phyloP scores from a whole-genome alignment of 2,888 invertebrate species.

The Scaptomyza polygonia region DNA sequence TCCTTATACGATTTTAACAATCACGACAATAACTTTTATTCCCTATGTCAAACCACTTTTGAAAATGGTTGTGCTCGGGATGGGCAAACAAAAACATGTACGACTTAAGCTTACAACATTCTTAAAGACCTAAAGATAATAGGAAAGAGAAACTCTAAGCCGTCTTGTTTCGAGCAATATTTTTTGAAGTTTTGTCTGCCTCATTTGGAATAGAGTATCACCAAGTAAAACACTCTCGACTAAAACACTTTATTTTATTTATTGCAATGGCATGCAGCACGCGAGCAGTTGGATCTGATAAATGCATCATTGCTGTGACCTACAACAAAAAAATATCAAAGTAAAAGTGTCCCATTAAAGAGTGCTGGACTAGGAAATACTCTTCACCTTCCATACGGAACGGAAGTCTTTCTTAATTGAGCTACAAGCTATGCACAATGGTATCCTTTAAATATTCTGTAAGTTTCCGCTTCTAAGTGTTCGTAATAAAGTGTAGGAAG shows the following conservation, averaged over 20 bases:
- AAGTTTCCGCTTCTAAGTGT: too few relatives aligned
- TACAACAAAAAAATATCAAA: neutral
- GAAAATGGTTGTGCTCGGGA: too few relatives aligned
- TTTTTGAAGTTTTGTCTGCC: neutral
- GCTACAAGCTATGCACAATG: too few relatives aligned
- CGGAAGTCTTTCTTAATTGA: too few relatives aligned
- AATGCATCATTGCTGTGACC: constrained; percentile 2
- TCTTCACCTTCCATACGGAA: neutral
- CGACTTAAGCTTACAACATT: neutral
- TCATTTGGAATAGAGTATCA: constrained; percentile 1
- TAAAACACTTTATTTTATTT: constrained; percentile 3
- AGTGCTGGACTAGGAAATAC: neutral
- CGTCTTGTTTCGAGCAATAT: neutral
- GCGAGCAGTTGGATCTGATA: constrained; percentile 20
- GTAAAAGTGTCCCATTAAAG: constrained; percentile 2
- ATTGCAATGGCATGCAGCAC: constrained; percentile 17
- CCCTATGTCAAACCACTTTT: too few relatives aligned
- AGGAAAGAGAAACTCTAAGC: neutral
- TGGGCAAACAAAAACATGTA: neutral
- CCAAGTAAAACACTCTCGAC: neutral
- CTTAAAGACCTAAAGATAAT: neutral
- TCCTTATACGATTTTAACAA: neutral
- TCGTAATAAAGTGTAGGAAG: too few relatives aligned
- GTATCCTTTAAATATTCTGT: too few relatives aligned
- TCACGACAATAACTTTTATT: neutral